Evolutionary conservation across 2,797 vertebrate genomes (phyloP), one percentile per base, ranked within the genome.

Genomic region (Cossypha niveicapilla): DNA sequence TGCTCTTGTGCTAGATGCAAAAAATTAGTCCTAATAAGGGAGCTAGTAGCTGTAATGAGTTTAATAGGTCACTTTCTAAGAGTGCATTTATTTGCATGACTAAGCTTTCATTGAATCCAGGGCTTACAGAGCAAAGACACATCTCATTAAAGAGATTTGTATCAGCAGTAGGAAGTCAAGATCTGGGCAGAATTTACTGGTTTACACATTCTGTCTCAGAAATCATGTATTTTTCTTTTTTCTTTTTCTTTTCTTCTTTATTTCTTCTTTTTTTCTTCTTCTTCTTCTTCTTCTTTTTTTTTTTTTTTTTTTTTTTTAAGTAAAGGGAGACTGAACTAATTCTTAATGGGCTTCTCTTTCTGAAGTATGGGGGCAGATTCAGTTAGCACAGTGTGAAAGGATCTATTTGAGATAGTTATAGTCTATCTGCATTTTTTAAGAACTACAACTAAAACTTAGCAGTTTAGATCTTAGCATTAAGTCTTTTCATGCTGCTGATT

Each of bases 141-240:
- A 25, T 47, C 71, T 87, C 61, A 66, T 86, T 50, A 50, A 68
- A 82, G 42, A 80, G 63, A 45, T 92, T 93, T 77, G 19, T 42
- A 51, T 75, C 44, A 28, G 58, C 73, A 90, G 53, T 30, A 86
- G 21, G 30, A 92, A 83, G 62, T 35, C 19, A 68, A 51, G 42
- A 50, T 68, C 22, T 83, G 68, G 65, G 13, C 32, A 80, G 47
- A 77, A 75, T 86, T 90, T 86, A 39, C 34, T 27, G 32, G 7
- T 92, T 73, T 90, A 44, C 23, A 30, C 24, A 18, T 61, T 74
- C 63, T 73, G 34, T 28, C 42, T 80, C 61, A 67, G 56, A 82
- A 87, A 57, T 80, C 8, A 9, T 58, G 24, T 25, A 0, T 24
- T n/a, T 27, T 17, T 44, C 1, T 18, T 5, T 25, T 7, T n/a